Evolutionary conservation across 2,888 invertebrate species (phyloP), one percentile per base, ranked within the genome.

Genomic region (Netelia fuscicornis): DNA sequence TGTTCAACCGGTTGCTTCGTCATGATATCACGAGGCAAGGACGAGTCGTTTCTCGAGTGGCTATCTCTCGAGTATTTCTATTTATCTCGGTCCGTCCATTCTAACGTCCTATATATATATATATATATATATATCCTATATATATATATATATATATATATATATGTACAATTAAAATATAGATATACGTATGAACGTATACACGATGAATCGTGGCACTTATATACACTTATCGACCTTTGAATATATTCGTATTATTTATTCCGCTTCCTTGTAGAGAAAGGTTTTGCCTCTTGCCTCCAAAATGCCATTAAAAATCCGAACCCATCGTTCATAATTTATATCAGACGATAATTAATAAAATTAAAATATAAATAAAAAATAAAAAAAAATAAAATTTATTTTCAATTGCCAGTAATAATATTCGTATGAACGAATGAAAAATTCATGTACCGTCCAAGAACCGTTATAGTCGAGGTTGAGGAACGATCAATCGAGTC

Each of bases 391-490:
- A 30, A 2, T 1, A 30, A 30, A 37, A 37, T 37, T 37, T 6
- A 37, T 5, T 37, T 37, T 37, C 37, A 37, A 37, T 37, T 6
- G 37, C 5, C 6, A 8, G 37, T 37, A 37, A 37, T 37, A 37
- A 37, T 37, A 37, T 37, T 37, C 6, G 37, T 37, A 37, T n/a
- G 68, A 23, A 44, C 17, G 52, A 54, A 54, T 25, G 13, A 54
- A 54, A 70, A 70, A 70, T 54, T 54, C 8, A 70, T 54, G 17
- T 30, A 30, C 30, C 70, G 13, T 70, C n/a, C 23, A 9, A 52
- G 23, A 70, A 54, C 54, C 3, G 52, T 30, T 30, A 25, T 56
- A 8, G 20, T 37, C 25, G 54, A 11, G 54, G 70, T 23, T 70
- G 52, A 54, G 52, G 52, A 54, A 52, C 70, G 54, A 37, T 30